phyloP scores from a whole-genome alignment of 64 coral and sea anemone genomes.

The Anthopleura sola region DNA sequence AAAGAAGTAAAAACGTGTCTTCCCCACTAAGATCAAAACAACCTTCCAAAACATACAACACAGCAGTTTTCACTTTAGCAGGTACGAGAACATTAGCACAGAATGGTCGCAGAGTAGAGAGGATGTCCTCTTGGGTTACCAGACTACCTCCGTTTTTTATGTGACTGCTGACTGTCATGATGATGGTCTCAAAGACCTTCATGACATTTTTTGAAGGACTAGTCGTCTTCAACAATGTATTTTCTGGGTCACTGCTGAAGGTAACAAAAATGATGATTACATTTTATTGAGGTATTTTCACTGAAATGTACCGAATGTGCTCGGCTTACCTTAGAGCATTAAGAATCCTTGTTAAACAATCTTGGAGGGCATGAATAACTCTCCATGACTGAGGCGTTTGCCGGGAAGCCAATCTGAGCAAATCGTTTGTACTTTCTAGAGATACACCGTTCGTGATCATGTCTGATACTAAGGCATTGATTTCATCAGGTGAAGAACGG shows the following conservation, averaged over 20 bases:
- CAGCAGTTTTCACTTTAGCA: slow-evolving; percentile 61
- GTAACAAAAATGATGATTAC: not conserved
- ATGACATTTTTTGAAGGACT: not conserved
- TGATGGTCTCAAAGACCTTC: slow-evolving; percentile 34
- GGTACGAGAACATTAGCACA: slow-evolving; percentile 72
- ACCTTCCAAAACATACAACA: slow-evolving; percentile 71
- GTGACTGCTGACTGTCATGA: slow-evolving; percentile 44
- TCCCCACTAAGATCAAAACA: slow-evolving; percentile 86
- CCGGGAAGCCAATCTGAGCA: slow-evolving; percentile 55
- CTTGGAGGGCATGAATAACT: slow-evolving; percentile 47
- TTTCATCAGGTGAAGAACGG: slow-evolving; percentile 60
- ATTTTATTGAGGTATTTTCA: not conserved
- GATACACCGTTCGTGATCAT: slow-evolving; percentile 60
- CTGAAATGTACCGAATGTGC: too few species aligned
- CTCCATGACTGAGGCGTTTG: slow-evolving; percentile 62
- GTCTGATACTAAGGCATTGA: slow-evolving; percentile 53
- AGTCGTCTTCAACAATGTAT: not conserved
- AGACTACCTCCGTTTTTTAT: slow-evolving; percentile 46
- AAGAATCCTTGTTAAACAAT: slow-evolving; percentile 51
- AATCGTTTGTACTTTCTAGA: slow-evolving; percentile 53
- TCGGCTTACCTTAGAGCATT: slow-evolving; percentile 51
- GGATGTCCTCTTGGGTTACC: slow-evolving; percentile 69
- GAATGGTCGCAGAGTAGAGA: slow-evolving; percentile 73
- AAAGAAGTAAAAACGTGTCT: slow-evolving; percentile 79
- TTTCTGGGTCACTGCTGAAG: not conserved